Base-by-base conservation (phyloP, 2,113 vertebrate species). In the Hippocampus barbouri region DNA sequence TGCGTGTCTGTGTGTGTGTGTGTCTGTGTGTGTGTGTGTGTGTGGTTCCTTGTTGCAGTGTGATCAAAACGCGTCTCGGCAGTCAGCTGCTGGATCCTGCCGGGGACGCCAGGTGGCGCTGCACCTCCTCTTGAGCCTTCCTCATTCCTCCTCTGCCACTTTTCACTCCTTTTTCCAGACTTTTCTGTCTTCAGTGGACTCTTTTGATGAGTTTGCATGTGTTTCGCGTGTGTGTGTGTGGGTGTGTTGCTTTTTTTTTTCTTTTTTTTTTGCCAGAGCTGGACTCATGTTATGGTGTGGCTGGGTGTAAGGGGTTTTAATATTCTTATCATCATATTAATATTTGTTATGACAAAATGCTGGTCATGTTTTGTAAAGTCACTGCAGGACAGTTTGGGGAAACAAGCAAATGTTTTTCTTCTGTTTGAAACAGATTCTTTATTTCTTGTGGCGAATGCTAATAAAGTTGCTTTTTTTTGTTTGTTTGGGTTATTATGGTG, bases 51-150 rank as follows among this genome's bases (percentile, higher is more conserved):
- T 90, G 92, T 91, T 93, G 86, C 95, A 98, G 97, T 93, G 94
- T 97, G 87, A 91, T 98, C 91, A 95, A 95, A 85, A 93, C 95
- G 86, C 93, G 95, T 87, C 95, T 98, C 89, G 94, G 94, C 89
- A 94, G 84, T 83, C 94, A 96, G 89, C 90, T 96, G 83, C 89
- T 85, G 91, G 95, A 96, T 84, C 91, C 94, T 72, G 73, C 89
- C 66, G 86, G 84, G 80, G 91, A 92, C 77, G 91, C 92, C 93
- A 94, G 95, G 93, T 91, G 94, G 92, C 86, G 87, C 89, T 94
- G 92, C 94, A 88, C 94, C 91, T 92, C 94, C 93, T 91, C 94
- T 91, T 73, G 95, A 96, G 87, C 80, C 87, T 89, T 83, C 77
- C 75, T 78, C 82, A 91, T 91, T 91, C 91, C 84, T 91, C 78